These are phyloP conservation scores for Eulithis testata DNA, from an alignment of 2,888 invertebrate genomes.

Conservation along the genomic window DNA sequence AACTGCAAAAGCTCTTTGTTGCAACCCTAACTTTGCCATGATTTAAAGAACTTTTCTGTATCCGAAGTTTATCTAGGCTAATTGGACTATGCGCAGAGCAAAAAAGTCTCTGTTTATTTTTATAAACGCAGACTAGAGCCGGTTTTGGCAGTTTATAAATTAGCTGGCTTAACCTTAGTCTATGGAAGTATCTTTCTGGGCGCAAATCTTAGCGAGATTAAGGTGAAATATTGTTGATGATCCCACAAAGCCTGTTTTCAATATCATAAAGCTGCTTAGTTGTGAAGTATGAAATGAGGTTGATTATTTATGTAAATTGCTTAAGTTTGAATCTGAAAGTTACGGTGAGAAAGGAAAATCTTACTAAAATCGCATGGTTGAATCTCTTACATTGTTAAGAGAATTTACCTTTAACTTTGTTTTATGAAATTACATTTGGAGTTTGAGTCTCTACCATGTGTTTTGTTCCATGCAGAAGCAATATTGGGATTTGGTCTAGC, in stretches of 20 bases:
- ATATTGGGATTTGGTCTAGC: too few species aligned
- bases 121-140: neutral
- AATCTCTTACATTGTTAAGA: neutral
- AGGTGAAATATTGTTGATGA: constrained; percentile 32
- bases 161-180: constrained; percentile 20
- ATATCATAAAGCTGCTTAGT: constrained; percentile 35
- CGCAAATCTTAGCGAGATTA: constrained; percentile 32
- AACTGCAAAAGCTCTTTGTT: neutral
- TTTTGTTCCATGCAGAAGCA: too few species aligned
- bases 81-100: neutral
- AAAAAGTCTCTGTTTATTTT: constrained; percentile 2
- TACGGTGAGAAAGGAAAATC: neutral
- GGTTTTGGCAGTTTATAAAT: constrained; percentile 24
- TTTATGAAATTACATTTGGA: too few species aligned
- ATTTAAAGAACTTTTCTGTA: neutral
- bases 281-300: constrained; percentile 25
- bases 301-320: constrained; percentile 34
- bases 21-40: neutral
- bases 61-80: neutral
- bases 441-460: too few species aligned
- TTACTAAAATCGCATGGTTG: neutral
- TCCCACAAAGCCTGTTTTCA: constrained; percentile 31
- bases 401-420: too few species aligned
- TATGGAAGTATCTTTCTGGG: constrained; percentile 24
- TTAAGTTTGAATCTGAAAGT: constrained; percentile 20